Conservation (phyloP, 2,113 vertebrate genomes). For the Dromiciops gliroides region DNA sequence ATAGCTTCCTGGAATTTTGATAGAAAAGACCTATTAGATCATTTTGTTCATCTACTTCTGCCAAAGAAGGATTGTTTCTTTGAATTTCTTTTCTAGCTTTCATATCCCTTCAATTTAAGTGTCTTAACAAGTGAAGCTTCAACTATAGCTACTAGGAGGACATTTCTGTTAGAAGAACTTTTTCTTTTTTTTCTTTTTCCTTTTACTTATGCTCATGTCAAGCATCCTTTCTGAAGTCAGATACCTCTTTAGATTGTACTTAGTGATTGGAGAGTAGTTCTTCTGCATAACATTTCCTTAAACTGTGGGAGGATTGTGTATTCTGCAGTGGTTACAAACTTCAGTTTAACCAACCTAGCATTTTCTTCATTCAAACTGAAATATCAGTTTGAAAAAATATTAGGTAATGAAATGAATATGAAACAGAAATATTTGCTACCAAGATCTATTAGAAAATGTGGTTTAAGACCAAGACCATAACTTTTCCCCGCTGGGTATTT, state of each 20-base stretch:
- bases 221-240: not conserved
- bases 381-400: not conserved
- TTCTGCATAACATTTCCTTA: not conserved
- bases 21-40: conserved; percentile 76
- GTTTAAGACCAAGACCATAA: not conserved
- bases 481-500: not conserved
- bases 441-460: conserved; percentile 4
- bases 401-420: not conserved
- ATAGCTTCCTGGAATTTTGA: conserved; percentile 53
- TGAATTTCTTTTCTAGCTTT: conserved; percentile 52
- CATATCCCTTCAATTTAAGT: not conserved
- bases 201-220: not conserved
- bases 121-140: not conserved
- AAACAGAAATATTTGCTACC: not conserved
- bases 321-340: conserved; percentile 1
- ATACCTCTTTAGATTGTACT: not conserved
- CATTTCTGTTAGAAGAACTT: not conserved
- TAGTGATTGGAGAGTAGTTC: not conserved
- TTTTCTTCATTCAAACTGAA: conserved; percentile 6
- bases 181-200: not conserved
- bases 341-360: not conserved
- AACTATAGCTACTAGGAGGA: not conserved
- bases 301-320: not conserved
- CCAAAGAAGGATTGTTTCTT: conserved; percentile 74
- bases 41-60: conserved; percentile 63